Percentiles rank a stretch among this genome's conserved stretches.
These are phyloP conservation scores for Hydrolagus colliei DNA, from an alignment of 2,797 vertebrate genomes.

Conservation along the genomic window DNA sequence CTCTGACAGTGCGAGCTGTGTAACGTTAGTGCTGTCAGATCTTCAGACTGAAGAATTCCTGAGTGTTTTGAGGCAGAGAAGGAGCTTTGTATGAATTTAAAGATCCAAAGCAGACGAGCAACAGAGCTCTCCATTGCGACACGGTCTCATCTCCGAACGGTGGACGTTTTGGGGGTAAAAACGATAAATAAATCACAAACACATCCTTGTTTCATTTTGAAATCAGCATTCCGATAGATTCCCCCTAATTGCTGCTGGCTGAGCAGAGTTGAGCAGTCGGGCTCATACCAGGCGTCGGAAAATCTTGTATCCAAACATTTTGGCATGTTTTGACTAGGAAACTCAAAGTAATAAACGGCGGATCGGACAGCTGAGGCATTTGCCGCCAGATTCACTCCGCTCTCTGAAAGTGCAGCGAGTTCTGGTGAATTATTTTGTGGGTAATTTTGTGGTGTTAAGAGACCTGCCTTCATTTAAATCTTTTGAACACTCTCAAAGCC, in stretches of 20 bases:
- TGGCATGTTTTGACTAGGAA: neutral
- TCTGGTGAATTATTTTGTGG: too few relatives aligned
- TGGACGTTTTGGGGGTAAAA: neutral
- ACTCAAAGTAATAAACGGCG: neutral
- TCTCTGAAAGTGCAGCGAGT: too few relatives aligned
- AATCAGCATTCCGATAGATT: neutral
- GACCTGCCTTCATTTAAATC: too few relatives aligned
- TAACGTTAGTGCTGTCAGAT: slow-evolving; percentile 35
- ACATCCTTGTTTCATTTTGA: neutral
- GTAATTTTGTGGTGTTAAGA: too few relatives aligned
- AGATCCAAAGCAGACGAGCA: neutral
- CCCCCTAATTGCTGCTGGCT: neutral
- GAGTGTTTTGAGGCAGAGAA: neutral
- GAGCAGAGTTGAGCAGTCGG: too few relatives aligned
- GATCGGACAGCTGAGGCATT: neutral
- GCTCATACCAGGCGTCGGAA: too few relatives aligned
- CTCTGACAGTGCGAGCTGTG: slow-evolving; percentile 38
- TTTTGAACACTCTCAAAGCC: too few relatives aligned
- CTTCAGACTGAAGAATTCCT: slow-evolving; percentile 36
- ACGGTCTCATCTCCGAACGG: neutral
- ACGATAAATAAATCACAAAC: neutral
- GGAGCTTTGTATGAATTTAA: neutral
- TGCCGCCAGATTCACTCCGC: too few relatives aligned
- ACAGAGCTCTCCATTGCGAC: neutral
- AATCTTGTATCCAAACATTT: neutral